Evolutionary conservation across 1,140 invertebrate genomes (phyloP).

Genomic region (Drosophila novamexicana): DNA sequence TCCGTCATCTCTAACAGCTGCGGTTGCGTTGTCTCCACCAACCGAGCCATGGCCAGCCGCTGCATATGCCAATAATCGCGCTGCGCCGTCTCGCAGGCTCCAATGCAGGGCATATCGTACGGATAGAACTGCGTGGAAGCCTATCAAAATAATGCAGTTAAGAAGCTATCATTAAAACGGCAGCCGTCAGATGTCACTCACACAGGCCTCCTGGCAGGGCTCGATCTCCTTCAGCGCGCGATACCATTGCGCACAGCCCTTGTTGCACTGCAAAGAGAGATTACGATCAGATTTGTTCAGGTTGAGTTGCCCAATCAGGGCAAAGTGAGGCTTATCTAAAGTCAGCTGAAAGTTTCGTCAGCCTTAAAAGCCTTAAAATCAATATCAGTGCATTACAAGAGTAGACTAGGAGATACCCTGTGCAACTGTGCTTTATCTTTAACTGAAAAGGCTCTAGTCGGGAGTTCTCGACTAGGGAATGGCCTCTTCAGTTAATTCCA

Average conservation of each 20-base stretch:
- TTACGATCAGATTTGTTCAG: not conserved
- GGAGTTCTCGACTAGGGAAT: too few relatives aligned
- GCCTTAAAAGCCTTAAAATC: too few relatives aligned
- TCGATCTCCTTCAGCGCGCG: slow-evolving; percentile 87
- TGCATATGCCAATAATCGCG: slow-evolving; percentile 72
- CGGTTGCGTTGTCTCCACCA: slow-evolving; percentile 60
- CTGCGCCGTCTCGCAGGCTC: slow-evolving; percentile 70
- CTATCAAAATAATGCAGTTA: slow-evolving; percentile 65
- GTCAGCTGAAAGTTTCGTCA: too few relatives aligned
- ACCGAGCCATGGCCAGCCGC: slow-evolving; percentile 56
- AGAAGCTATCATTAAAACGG: not conserved
- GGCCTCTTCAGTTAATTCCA: too few relatives aligned
- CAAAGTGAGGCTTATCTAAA: too few relatives aligned
- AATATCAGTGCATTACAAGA: too few relatives aligned
- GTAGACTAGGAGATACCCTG: too few relatives aligned
- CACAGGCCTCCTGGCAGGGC: slow-evolving; percentile 89
- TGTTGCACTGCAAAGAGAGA: slow-evolving; percentile 86
- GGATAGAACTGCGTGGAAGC: slow-evolving; percentile 91
- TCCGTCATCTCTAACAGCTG: slow-evolving; percentile 39
- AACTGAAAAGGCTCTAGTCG: too few relatives aligned
- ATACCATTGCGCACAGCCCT: slow-evolving; percentile 89
- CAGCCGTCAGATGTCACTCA: slow-evolving; percentile 85
- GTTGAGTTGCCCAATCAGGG: not conserved
- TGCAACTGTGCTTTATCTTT: too few relatives aligned
- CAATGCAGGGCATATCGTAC: slow-evolving; percentile 89